Evolutionary conservation across 64 coral and sea anemone species (phyloP), one percentile per base, ranked within the genome.

Genomic region (Porites lutea): DNA sequence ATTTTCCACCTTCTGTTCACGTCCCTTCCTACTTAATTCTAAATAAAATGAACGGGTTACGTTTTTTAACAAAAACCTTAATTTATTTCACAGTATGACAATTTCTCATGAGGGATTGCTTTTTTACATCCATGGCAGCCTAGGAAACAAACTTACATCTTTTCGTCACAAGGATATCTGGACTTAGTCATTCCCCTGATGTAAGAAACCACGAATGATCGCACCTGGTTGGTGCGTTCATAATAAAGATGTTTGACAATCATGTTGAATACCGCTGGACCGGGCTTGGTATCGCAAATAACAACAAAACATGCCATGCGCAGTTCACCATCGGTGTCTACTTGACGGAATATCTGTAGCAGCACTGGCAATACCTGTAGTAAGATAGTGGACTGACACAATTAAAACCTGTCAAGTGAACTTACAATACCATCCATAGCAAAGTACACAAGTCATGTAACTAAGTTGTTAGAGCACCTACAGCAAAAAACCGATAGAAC

Each of bases 301-400:
- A 83, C 18, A 14, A 83, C 79, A 18, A 83, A 83, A 83, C 79
- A 83, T 48, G 79, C 79, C 79, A 83, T 83, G 79, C 79, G 79
- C 60, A 83, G 55, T 50, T 83, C 79, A 0, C 13, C 60, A 19
- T 83, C 79, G 27, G 0, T 83, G 59, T 48, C 43, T 10, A 45
- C 14, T 65, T 83, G 59, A 46, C 79, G 79, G 79, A 83, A 83
- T 13, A 83, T 83, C 79, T 83, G 4, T 50, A 83, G 19, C 55
- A 83, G 61, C 60, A 65, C 79, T 65, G 79, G 79, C 14, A 83
- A 18, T 50, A 83, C 79, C 79, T 83, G 8, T 13, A 46, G 48
- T 15, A 74, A 48, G 27, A 37, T 37, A 37, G 27, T 37, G 27
- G 27, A 37, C 27, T 37, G 27, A 37, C 27, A 1, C 27, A 37